Evolutionary conservation across 2,113 vertebrate genomes (phyloP), one percentile per base, ranked within the genome.

Genomic region (Dermatemys mawii): DNA sequence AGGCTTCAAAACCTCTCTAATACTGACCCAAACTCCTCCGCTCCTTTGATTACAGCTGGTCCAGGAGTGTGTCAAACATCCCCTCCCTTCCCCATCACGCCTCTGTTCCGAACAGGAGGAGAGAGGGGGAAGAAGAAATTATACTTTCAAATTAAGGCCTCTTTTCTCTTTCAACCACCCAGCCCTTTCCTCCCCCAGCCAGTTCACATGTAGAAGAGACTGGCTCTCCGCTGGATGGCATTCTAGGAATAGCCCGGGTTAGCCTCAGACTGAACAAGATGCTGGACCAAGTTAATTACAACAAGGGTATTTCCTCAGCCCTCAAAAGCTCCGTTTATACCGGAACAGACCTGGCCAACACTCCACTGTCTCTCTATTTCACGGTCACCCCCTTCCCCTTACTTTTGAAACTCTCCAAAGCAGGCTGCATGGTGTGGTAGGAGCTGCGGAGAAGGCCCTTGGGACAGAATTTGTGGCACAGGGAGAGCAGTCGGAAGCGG

Each of bases 101-200:
- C 51, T 53, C 51, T 60, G 29, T 32, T n/a, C n/a, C n/a, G n/a
- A n/a, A n/a, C n/a, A 5, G 16, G 2, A 16, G 14, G 14, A 6
- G 10, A 22, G 63, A 4, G 63, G 17, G 53, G 32, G 51, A n/a
- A 51, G n/a, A 82, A 54, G 70, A 91, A 82, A 91, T 91, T 91
- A 91, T 79, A 91, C 90, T 91, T 91, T 91, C 53, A 91, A 91
- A 91, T 91, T 32, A 91, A 87, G 90, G 79, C 78, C 35, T 70
- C 84, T 78, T 91, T 83, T 63, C 84, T 91, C 86, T 10, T 10
- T n/a, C 29, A 32, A 60, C 57, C 29, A 14, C 17, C 63, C 35
- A 4, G 16, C 35, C 35, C 70, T 26, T 44, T 26, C 11, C 70
- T 75, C 70, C 38, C 78, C 78, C 73, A 87, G 67, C 54, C 38